These are phyloP conservation scores for Zaprionus bogoriensis DNA, from an alignment of 2,888 invertebrate species.

Conservation along the genomic window DNA sequence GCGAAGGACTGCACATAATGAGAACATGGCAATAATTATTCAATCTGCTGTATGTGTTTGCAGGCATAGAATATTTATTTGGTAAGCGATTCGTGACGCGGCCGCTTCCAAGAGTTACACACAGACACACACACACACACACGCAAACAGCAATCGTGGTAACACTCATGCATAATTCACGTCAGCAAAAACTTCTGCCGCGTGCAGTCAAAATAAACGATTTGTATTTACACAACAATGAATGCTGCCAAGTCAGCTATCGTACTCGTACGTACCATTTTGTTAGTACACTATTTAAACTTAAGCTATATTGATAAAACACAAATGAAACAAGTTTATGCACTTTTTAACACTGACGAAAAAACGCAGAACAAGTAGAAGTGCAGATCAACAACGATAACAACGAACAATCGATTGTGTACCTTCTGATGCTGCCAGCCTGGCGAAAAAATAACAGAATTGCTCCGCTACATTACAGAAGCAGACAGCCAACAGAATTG, in stretches of 20 bases:
- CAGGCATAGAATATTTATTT: constrained; percentile 38
- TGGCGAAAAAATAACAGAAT: not conserved
- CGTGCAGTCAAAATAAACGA: constrained; percentile 6
- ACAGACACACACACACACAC: constrained; percentile 22
- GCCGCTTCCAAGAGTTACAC: constrained; percentile 41
- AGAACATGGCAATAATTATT: constrained; percentile 22
- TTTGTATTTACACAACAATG: not conserved
- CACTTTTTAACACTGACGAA: constrained; percentile 53
- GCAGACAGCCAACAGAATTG: not conserved
- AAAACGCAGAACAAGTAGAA: constrained; percentile 49
- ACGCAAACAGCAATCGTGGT: too few species aligned
- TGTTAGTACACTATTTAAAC: constrained; percentile 42
- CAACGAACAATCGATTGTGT: constrained; percentile 28
- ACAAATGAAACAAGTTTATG: constrained; percentile 34
- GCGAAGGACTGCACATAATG: constrained; percentile 84
- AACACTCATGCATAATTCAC: constrained; percentile 44
- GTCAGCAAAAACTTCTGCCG: constrained; percentile 50
- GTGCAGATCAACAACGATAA: constrained; percentile 47
- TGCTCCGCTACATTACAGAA: not conserved
- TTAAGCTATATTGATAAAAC: constrained; percentile 46
- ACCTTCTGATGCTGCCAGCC: constrained; percentile 28
- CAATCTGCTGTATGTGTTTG: constrained; percentile 23
- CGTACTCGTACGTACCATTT: constrained; percentile 50
- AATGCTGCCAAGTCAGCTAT: not conserved
- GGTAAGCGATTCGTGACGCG: constrained; percentile 59